Percentiles rank a stretch among this genome's conserved stretches.
Conservation (phyloP, 2,113 vertebrate genomes). For the Paradisaea rubra region DNA sequence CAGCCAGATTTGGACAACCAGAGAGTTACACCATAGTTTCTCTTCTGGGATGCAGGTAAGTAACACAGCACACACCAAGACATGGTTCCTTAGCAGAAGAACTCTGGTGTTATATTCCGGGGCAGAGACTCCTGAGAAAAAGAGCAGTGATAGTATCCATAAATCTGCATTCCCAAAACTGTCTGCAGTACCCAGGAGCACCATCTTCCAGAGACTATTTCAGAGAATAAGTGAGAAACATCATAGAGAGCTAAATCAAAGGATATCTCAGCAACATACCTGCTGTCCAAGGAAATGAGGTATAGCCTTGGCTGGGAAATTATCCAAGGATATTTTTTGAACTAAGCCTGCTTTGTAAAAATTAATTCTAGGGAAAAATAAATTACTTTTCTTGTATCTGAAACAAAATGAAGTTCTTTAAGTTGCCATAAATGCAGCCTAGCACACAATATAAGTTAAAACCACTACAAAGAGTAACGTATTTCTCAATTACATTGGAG, state of each 20-base stretch:
- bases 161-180: slow-evolving; percentile 9
- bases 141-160: background rate
- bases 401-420: background rate
- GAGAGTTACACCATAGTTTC: background rate
- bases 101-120: background rate
- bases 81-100: background rate
- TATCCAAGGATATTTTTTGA: background rate
- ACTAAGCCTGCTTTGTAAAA: background rate
- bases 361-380: background rate
- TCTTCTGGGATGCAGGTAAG: background rate
- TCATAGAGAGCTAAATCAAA: background rate
- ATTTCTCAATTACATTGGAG: background rate
- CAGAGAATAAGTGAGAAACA: slow-evolving; percentile 5
- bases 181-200: slow-evolving; percentile 35
- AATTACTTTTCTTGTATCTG: background rate
- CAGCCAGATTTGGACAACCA: background rate
- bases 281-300: background rate
- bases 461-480: background rate
- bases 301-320: background rate
- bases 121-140: background rate
- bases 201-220: slow-evolving; percentile 14
- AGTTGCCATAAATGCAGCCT: background rate
- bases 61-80: background rate
- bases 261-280: background rate
- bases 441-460: background rate